Conservation (phyloP, 2,113 vertebrate genomes). For the Pipa parva region DNA sequence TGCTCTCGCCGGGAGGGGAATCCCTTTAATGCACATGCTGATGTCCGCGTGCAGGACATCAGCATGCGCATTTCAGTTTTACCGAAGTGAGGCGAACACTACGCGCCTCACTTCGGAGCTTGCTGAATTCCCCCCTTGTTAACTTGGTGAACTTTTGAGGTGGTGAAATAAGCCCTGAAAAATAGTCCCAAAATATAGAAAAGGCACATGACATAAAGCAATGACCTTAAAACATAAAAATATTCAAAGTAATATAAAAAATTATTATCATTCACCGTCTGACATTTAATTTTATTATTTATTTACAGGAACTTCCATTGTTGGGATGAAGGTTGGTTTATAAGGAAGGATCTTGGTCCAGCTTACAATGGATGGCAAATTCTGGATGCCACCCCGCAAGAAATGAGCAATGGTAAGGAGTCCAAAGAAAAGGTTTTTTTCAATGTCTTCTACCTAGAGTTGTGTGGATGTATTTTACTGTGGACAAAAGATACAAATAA, state of each 20-base stretch:
- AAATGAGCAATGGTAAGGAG: conserved; percentile 79
- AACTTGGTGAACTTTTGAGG: neutral
- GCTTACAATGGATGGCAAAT: conserved; percentile 85
- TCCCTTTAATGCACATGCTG: too few species aligned
- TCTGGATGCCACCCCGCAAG: conserved; percentile 89
- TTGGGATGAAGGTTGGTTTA: conserved; percentile 92
- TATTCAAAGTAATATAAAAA: too few species aligned
- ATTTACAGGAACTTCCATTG: conserved; percentile 90
- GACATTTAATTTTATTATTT: neutral
- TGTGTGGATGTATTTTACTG: neutral
- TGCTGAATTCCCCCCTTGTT: too few species aligned
- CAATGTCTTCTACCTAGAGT: neutral
- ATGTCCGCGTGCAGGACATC: too few species aligned
- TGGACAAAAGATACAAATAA: neutral
- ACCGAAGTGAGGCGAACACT: too few species aligned
- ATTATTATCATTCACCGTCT: too few species aligned
- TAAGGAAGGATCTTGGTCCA: conserved; percentile 70
- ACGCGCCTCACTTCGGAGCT: too few species aligned
- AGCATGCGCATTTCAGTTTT: too few species aligned
- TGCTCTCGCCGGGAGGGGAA: too few species aligned
- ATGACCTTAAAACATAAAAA: neutral
- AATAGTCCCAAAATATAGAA: neutral
- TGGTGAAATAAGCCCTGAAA: neutral
- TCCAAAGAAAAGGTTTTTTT: too few species aligned
- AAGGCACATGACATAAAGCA: neutral